Evolutionary conservation across 2,113 vertebrate species (phyloP), one percentile per base, ranked within the genome.

Genomic region (Podocnemis expansa): DNA sequence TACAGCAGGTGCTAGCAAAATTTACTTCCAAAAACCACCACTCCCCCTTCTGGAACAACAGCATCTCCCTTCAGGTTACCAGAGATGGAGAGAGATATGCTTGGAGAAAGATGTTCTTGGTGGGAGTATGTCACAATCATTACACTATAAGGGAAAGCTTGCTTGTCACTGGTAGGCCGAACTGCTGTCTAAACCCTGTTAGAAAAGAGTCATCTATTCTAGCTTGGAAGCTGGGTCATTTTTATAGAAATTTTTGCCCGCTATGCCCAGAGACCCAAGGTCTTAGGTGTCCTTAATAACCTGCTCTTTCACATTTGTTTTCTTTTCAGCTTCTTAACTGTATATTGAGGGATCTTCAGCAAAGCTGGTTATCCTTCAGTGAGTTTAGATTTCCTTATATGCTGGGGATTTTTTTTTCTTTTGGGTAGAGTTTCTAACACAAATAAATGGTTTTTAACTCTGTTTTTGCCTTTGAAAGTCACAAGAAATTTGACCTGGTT

Each of bases 21-120:
- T 47, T 91, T 75, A 0, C 75, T 75, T 86, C 87, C 93, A 24
- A 82, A n/a, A 83, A 1, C 55, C 58, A 34, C 84, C 85, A 10
- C 13, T 43, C 17, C 29, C 16, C 0, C 0, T 3, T 60, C 7
- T 2, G 76, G 87, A 41, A 29, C 0, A 1, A 49, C 27, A 0
- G 0, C 12, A 10, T 81, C 52, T 85, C 56, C n/a, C 43, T 52
- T 5, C 22, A 0, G 82, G 91, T n/a, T 31, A 16, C 0, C 0
- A 1, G 73, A 63, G 34, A 1, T 1, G 31, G 6, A 34, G 24
- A 47, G 22, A 54, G 49, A 82, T 24, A 10, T 16, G 1, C 0
- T 1, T 10, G 55, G 47, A 52, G 81, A 38, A 41, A 70, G 89
- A 19, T 22, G 84, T 19, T 78, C 4, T 83, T 78, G 75, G n/a